A percentile compares a stretch with the other conserved stretches of the same genome.
Evolutionary conservation across 2,888 invertebrate genomes (phyloP).

Genomic region (Dolichopus griseipennis): DNA sequence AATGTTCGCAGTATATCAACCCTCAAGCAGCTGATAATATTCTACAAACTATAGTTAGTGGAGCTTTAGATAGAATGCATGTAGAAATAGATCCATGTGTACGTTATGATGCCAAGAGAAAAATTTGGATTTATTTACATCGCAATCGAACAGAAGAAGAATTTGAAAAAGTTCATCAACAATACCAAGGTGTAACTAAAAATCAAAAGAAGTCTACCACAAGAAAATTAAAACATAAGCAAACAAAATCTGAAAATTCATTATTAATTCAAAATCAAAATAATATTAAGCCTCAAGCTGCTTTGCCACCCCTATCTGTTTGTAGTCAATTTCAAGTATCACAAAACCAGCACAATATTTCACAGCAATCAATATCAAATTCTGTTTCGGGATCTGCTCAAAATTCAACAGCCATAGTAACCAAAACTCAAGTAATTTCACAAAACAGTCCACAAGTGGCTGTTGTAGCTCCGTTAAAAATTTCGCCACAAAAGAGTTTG

Average conservation of each 20-base stretch:
- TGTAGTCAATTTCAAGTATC: neutral
- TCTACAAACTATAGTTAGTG: conserved; percentile 71
- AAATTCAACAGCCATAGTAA: neutral
- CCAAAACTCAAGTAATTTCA: neutral
- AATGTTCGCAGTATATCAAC: conserved; percentile 60
- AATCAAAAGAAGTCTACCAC: conserved; percentile 42
- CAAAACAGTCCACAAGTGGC: conserved; percentile 11
- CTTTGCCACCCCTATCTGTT: neutral
- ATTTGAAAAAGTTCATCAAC: conserved; percentile 59
- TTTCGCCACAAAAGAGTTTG: conserved; percentile 35
- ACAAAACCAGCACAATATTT: neutral
- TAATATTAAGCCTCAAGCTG: neutral
- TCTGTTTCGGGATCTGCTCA: neutral
- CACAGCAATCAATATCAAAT: neutral
- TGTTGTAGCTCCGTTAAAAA: conserved; percentile 23
- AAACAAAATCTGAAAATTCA: conserved; percentile 11
- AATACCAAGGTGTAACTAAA: conserved; percentile 55
- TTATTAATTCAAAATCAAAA: conserved; percentile 8
- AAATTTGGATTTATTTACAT: conserved; percentile 94
- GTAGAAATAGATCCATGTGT: conserved; percentile 86
- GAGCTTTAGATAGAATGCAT: conserved; percentile 82
- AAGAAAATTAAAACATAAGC: conserved; percentile 29
- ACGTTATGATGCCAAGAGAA: conserved; percentile 81
- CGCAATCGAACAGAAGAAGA: conserved; percentile 54
- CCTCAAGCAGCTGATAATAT: conserved; percentile 42